Conservation (phyloP, 2,113 vertebrate species). For the Uropsilus gracilis region DNA sequence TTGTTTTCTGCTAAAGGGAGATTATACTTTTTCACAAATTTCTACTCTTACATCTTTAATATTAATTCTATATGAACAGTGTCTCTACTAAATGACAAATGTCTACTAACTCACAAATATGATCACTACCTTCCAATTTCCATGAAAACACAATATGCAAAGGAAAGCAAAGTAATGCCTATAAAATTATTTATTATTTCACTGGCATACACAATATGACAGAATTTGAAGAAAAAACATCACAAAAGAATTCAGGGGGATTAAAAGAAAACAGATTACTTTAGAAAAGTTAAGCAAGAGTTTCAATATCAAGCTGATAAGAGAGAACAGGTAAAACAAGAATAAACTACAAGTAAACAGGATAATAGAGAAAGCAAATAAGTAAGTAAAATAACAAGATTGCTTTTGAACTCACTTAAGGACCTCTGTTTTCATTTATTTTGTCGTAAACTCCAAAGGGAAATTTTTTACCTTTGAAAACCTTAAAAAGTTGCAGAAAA, state of each 20-base stretch:
- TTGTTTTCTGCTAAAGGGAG: not conserved
- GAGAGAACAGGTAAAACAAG: not conserved
- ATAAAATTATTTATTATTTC: not conserved
- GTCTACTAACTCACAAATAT: not conserved
- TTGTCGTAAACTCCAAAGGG: not conserved
- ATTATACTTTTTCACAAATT: conserved; percentile 5
- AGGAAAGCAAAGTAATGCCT: not conserved
- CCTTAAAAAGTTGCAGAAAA: not conserved
- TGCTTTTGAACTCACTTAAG: not conserved
- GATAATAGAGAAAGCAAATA: not conserved
- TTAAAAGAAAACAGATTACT: not conserved
- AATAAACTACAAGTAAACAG: not conserved
- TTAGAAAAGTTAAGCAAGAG: not conserved
- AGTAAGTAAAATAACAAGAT: not conserved
- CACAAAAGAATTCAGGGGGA: not conserved
- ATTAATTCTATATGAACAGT: not conserved
- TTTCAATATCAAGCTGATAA: not conserved
- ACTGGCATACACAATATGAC: not conserved
- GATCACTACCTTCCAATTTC: not conserved
- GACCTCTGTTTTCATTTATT: not conserved
- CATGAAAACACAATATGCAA: not conserved
- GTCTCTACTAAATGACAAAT: not conserved
- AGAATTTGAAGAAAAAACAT: not conserved
- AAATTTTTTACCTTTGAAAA: not conserved
- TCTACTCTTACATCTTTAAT: not conserved